Base-by-base conservation (phyloP, 2,888 invertebrate species). In the Coleophora flavipennella region DNA sequence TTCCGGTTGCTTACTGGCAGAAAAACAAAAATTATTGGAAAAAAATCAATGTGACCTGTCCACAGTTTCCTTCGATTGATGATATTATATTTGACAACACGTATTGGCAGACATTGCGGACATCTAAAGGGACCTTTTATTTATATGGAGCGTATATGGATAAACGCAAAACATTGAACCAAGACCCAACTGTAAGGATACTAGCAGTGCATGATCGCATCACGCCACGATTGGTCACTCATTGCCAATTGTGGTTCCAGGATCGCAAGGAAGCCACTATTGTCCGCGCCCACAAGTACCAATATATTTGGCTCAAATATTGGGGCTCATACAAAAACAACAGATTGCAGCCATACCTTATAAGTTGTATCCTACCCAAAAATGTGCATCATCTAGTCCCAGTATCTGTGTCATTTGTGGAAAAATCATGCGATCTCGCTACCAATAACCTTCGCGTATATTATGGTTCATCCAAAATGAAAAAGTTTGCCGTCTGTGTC, bases 301-400 rank as follows among this genome's bases (percentile, higher is more conserved):
- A 95, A 68, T 96, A 96, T 69, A 93, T 95, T 53, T 96, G 96
- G 96, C 93, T 94, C 70, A 91, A 91, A 55, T 95, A 95, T 71
- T 96, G 96, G 96, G 96, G 96, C 43, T 96, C 96, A 76, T 94
- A 95, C 78, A 92, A 93, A 64, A 93, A 95, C 72, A 92, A 92
- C 36, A 92, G 95, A 47, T 93, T 95, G 68, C 96, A 96, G 76
- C 96, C 96, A 0, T 96, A 95, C 68, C 85, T 96, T 51, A 90
- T 94, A 48, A 94, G 95, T 12, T 96, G 96, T 73, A 92, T 93
- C 62, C 88, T 96, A 53, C 96, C 96, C 0, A 87, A 88, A 46
- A 87, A 88, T 12, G 91, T 91, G 68, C 88, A 88, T 39, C 86
- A 89, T 41, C 86, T 90, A n/a, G 88, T 91, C n/a, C 95, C 95